Evolutionary conservation across 2,888 invertebrate species (phyloP), one percentile per base, ranked within the genome.

Genomic region (Ochropacha duplaris): DNA sequence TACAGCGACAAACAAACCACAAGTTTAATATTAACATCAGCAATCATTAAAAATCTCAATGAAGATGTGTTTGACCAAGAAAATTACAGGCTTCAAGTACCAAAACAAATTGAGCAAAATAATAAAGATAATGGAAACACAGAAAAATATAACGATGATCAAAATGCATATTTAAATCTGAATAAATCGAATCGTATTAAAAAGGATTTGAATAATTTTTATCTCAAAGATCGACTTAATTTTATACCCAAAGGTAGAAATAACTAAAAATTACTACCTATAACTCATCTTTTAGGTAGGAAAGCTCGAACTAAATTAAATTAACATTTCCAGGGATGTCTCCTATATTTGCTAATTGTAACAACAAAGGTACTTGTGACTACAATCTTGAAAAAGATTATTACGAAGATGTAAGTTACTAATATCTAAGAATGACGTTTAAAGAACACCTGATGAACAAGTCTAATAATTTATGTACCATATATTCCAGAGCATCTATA

Each of bases 231-330:
- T 66, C 85, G 94, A 69, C 80, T 79, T n/a, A 79, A 84, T 28
- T 94, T 94, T 78, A 64, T 94, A 34, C 94, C 94, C 0, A 94
- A 94, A 92, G 94, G 95, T 92, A 75, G 57, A 4, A n/a, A n/a
- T n/a, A n/a, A n/a, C n/a, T n/a, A n/a, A n/a, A n/a, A n/a, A n/a
- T n/a, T n/a, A n/a, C n/a, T n/a, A n/a, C n/a, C n/a, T n/a, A n/a
- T n/a, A n/a, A n/a, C n/a, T n/a, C n/a, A n/a, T n/a, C n/a, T 11
- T 1, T 14, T n/a, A 22, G 6, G 16, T 26, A 19, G 4, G 9
- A 51, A 28, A 28, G 8, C 28, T 14, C 5, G 14, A 22, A 6
- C 19, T 49, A 11, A 36, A 26, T 55, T 36, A 9, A 24, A 16
- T 31, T 31, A 31, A 31, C 12, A 51, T 14, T 79, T 79, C 34